These are phyloP conservation scores for Prionailurus viverrinus DNA, from an alignment of 2,113 vertebrate genomes.

Conservation along the genomic window DNA sequence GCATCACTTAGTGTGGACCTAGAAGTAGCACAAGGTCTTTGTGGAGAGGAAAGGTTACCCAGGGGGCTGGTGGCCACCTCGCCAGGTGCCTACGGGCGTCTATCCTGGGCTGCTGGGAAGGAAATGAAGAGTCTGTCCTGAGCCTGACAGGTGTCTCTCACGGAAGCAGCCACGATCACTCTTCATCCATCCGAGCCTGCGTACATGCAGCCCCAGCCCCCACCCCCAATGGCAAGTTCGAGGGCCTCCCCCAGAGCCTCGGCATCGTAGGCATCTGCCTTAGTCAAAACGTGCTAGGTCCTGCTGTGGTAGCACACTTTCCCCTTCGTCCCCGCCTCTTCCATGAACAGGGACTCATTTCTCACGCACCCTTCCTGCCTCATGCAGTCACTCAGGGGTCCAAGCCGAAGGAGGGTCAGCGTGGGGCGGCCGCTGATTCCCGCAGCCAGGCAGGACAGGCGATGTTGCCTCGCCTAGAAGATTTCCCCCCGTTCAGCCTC, in stretches of 20 bases:
- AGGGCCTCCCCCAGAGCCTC: not conserved
- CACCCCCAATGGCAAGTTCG: not conserved
- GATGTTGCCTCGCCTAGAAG: not conserved
- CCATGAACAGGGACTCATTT: not conserved
- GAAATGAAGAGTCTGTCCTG: not conserved
- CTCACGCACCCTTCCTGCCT: not conserved
- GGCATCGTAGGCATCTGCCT: not conserved
- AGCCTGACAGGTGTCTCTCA: too few relatives aligned
- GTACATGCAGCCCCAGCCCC: not conserved
- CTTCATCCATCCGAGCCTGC: not conserved
- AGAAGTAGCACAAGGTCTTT: not conserved
- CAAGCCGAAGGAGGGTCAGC: not conserved
- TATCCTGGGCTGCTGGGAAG: not conserved
- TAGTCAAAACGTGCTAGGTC: not conserved
- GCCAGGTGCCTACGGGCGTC: not conserved
- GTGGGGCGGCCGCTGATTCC: not conserved
- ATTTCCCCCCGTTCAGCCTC: not conserved
- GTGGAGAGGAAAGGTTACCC: not conserved
- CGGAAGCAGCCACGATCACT: not conserved
- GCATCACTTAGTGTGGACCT: not conserved
- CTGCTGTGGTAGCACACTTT: not conserved
- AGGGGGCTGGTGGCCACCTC: not conserved
- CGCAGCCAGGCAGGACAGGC: not conserved
- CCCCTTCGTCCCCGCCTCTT: too few relatives aligned
- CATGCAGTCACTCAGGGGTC: not conserved